phyloP scores from a whole-genome alignment of 2,888 invertebrate genomes.

The Mythimna impura region DNA sequence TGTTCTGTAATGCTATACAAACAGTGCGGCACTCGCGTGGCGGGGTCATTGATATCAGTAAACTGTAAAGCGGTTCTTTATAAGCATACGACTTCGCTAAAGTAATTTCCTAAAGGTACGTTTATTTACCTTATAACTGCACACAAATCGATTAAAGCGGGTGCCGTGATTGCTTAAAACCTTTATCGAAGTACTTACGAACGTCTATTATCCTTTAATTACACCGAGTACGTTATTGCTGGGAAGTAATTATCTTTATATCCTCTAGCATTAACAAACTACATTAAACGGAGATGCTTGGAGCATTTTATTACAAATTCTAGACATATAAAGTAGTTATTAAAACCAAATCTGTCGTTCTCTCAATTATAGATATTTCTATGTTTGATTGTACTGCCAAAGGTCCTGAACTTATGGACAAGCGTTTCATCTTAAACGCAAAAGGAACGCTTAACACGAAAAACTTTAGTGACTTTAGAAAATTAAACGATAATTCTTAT shows the following conservation, averaged over 20 bases:
- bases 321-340: slow-evolving; percentile 1
- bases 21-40: slow-evolving; percentile 65
- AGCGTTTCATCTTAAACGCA: not conserved
- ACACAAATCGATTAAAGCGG: slow-evolving; percentile 53
- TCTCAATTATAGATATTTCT: not conserved
- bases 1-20: slow-evolving; percentile 68
- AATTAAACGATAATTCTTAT: not conserved
- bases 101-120: slow-evolving; percentile 58
- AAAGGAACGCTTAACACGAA: not conserved
- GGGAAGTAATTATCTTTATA: slow-evolving; percentile 44
- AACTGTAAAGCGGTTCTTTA: slow-evolving; percentile 66
- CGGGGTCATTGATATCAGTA: slow-evolving; percentile 72
- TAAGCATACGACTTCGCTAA: slow-evolving; percentile 60
- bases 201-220: slow-evolving; percentile 55
- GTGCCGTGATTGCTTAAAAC: slow-evolving; percentile 44
- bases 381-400: not conserved
- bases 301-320: slow-evolving; percentile 23
- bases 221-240: slow-evolving; percentile 29
- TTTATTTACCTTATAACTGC: slow-evolving; percentile 57
- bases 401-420: not conserved
- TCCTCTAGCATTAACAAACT: slow-evolving; percentile 29
- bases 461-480: not conserved
- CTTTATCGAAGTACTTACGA: slow-evolving; percentile 29
- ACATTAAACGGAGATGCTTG: slow-evolving; percentile 20
- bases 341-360: slow-evolving; percentile 5